Conservation (phyloP, 2,113 vertebrate species). For the Pontoporia blainvillei region DNA sequence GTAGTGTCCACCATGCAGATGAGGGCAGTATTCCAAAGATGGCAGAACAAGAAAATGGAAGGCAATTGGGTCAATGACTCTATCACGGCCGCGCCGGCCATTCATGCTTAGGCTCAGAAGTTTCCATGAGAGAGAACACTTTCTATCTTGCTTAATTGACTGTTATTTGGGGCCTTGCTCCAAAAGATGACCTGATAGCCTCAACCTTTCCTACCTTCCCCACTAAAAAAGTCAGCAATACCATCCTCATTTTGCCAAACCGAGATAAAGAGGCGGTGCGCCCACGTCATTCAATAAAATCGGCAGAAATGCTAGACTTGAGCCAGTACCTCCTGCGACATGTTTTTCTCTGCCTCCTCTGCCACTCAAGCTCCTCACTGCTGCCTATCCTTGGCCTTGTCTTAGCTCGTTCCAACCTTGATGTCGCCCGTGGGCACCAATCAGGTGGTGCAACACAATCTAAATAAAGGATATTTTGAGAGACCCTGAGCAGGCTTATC, state of each 20-base stretch:
- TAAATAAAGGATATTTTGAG: neutral
- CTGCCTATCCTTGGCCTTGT: neutral
- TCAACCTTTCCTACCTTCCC: neutral
- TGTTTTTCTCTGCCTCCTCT: neutral
- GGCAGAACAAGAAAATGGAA: neutral
- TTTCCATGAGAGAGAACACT: neutral
- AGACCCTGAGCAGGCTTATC: neutral
- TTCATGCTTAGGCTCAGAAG: neutral
- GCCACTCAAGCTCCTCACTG: neutral
- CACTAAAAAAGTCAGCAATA: neutral
- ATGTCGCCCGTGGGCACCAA: neutral
- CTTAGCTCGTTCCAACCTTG: neutral
- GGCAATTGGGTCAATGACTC: neutral
- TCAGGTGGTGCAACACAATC: neutral
- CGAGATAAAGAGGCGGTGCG: neutral
- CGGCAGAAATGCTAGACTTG: neutral
- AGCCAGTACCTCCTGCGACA: neutral
- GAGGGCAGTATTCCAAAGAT: neutral
- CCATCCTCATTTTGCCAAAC: neutral
- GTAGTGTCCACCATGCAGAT: neutral
- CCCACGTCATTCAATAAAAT: neutral
- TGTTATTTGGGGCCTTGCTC: neutral
- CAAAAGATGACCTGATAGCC: neutral
- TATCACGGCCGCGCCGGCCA: rapidly evolving
- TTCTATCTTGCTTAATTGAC: neutral